These are phyloP conservation scores for Channa argus DNA, from an alignment of 2,113 vertebrate genomes.

Conservation along the genomic window DNA sequence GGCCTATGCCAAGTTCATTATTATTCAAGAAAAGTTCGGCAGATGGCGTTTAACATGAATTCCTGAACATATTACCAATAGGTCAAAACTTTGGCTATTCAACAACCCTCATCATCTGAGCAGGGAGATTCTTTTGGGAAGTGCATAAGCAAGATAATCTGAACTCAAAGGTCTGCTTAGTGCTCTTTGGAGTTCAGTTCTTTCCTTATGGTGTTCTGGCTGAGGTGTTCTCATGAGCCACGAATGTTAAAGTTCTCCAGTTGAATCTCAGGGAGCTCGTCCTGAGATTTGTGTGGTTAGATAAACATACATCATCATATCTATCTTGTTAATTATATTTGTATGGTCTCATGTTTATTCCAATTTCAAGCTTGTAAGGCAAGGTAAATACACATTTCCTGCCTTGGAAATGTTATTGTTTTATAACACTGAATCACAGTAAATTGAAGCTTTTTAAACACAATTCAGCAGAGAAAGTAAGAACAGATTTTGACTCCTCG, in stretches of 20 bases:
- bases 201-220: not conserved
- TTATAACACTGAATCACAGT: too few relatives aligned
- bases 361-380: not conserved
- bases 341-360: too few relatives aligned
- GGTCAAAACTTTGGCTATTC: constrained; percentile 5
- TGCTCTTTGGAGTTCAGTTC: not conserved
- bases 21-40: constrained; percentile 54
- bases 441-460: too few relatives aligned
- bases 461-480: too few relatives aligned
- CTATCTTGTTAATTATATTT: not conserved
- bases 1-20: constrained; percentile 58
- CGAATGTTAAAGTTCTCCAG: not conserved
- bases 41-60: constrained; percentile 19
- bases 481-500: too few relatives aligned
- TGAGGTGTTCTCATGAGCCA: not conserved
- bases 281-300: not conserved
- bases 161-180: not conserved
- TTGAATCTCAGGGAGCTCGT: not conserved
- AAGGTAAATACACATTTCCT: not conserved
- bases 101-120: not conserved
- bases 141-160: not conserved
- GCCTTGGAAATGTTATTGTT: too few relatives aligned
- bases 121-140: not conserved
- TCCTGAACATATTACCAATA: constrained; percentile 13
- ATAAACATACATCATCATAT: not conserved